These are phyloP conservation scores for Dipus sagitta DNA, from an alignment of 2,797 vertebrate species.

Conservation along the genomic window DNA sequence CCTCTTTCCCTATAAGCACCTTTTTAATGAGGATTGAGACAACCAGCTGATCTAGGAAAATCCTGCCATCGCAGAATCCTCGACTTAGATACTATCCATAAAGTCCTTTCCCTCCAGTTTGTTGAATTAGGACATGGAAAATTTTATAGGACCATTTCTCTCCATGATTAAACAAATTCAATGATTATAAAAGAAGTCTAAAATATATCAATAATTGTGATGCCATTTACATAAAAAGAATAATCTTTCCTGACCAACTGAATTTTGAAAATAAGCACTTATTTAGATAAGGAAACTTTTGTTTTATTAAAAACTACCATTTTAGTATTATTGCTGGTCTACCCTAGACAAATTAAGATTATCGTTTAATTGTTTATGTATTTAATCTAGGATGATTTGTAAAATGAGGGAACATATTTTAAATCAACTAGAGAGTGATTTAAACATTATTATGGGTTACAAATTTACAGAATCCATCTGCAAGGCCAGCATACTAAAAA, in stretches of 20 bases:
- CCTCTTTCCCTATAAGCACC: background rate
- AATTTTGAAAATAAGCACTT: background rate
- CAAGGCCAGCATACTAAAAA: background rate
- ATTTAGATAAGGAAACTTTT: background rate
- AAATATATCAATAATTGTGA: background rate
- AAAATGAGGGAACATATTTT: background rate
- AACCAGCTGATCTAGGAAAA: background rate
- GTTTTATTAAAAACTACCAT: slow-evolving; percentile 32
- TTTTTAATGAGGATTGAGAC: background rate
- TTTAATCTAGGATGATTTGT: background rate
- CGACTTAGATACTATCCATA: background rate
- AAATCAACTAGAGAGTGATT: slow-evolving; percentile 23
- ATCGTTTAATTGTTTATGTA: background rate
- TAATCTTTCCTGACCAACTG: background rate
- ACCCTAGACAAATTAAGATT: background rate
- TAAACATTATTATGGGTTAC: background rate
- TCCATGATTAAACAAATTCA: background rate
- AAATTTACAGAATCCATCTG: background rate
- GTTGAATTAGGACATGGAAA: background rate
- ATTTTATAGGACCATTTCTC: background rate
- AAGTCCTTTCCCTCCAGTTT: background rate
- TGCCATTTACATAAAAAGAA: background rate
- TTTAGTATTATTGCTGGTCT: slow-evolving; percentile 25
- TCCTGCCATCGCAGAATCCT: background rate
- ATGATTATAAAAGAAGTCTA: background rate